These are phyloP conservation scores for Diabrotica undecimpunctata DNA, from an alignment of 1,140 invertebrate species.

Conservation along the genomic window DNA sequence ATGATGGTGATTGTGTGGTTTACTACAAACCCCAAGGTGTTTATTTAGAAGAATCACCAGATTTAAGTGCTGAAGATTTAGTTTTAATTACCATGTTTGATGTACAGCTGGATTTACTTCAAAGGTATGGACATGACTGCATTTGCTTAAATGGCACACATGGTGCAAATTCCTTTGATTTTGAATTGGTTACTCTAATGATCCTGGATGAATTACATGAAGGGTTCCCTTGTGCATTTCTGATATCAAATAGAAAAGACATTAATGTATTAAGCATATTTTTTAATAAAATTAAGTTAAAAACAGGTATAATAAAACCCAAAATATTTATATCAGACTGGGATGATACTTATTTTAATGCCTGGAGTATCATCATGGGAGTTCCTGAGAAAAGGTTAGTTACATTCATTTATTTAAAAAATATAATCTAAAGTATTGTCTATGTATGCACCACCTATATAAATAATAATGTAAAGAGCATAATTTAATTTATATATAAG, in stretches of 20 bases:
- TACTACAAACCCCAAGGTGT: constrained; percentile 21
- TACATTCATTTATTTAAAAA: no score
- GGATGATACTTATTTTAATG: constrained; percentile 16
- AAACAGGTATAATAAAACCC: constrained; percentile 2
- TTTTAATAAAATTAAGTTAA: constrained; percentile 15
- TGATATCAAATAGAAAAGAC: constrained; percentile 24
- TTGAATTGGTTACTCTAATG: constrained; percentile 21
- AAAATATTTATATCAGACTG: constrained; percentile 29
- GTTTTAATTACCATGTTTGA: constrained; percentile 25
- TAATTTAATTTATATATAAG: no score
- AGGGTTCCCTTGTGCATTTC: constrained; percentile 25
- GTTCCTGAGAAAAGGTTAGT: constrained; percentile 13
- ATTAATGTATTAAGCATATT: constrained; percentile 13
- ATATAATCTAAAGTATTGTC: no score
- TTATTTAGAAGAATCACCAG: constrained; percentile 9
- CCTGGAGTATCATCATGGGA: constrained; percentile 23
- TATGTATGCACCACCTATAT: no score
- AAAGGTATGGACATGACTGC: constrained; percentile 10
- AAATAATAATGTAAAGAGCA: no score
- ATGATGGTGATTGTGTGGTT: neutral
- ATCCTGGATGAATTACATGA: constrained; percentile 21
- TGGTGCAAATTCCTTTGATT: constrained; percentile 14
- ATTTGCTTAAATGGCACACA: constrained; percentile 28
- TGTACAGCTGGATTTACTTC: constrained; percentile 6
- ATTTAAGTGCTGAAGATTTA: constrained; percentile 19